Evolutionary conservation across 2,888 invertebrate species (phyloP).

Genomic region (Nematopogon swammerdamellus): DNA sequence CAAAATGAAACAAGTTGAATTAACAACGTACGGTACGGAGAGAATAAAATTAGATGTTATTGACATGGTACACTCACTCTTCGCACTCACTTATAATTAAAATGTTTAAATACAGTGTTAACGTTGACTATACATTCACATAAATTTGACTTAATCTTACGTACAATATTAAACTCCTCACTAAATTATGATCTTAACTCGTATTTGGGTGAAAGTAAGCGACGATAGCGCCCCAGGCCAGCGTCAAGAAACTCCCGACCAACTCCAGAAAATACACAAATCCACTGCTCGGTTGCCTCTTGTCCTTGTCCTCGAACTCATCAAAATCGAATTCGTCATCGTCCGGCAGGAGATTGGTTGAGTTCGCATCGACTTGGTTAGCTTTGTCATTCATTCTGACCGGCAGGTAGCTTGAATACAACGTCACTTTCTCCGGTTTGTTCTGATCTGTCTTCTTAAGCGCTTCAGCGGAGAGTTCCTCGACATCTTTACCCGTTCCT

Average conservation of each 20-base stretch:
- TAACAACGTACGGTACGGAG: too few relatives aligned
- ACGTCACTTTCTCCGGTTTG: slow-evolving; percentile 38
- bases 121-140: too few relatives aligned
- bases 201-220: slow-evolving; percentile 21
- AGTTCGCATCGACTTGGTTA: slow-evolving; percentile 5
- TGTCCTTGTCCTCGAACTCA: slow-evolving; percentile 15
- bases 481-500: slow-evolving; percentile 26
- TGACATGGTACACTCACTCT: too few relatives aligned
- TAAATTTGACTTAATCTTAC: too few relatives aligned
- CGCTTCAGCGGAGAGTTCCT: slow-evolving; percentile 31
- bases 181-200: neutral
- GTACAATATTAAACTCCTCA: too few relatives aligned
- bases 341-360: neutral
- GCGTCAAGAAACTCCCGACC: slow-evolving; percentile 29
- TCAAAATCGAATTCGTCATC: slow-evolving; percentile 14
- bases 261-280: slow-evolving; percentile 30
- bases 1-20: too few relatives aligned
- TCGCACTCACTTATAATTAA: too few relatives aligned
- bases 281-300: slow-evolving; percentile 20
- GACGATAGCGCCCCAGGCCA: slow-evolving; percentile 30
- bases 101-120: too few relatives aligned
- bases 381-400: slow-evolving; percentile 13
- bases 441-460: slow-evolving; percentile 20
- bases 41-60: too few relatives aligned
- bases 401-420: slow-evolving; percentile 31